phyloP scores from a whole-genome alignment of 92 coral and sea anemone genomes.

The Galaxea fascicularis region DNA sequence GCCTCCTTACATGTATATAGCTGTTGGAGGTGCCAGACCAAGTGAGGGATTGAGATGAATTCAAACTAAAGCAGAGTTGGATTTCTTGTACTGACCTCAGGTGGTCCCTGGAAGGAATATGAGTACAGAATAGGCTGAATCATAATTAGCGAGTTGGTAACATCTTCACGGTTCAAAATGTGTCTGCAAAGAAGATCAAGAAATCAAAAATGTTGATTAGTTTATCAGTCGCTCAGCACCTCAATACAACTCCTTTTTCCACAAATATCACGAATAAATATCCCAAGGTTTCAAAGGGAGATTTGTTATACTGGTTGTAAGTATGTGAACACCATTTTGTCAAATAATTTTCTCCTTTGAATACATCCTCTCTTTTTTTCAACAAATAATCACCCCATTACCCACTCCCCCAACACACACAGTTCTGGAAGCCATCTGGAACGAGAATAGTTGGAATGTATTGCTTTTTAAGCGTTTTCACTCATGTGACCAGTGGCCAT shows the following conservation, averaged over 20 bases:
- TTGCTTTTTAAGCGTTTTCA: too few species aligned
- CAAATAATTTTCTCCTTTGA: not conserved
- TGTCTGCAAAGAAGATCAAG: constrained; percentile 65
- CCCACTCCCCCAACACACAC: too few species aligned
- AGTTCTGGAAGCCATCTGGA: too few species aligned
- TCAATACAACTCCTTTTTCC: too few species aligned
- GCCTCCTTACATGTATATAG: not conserved
- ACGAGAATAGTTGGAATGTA: too few species aligned
- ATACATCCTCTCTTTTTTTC: not conserved
- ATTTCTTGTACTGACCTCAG: constrained; percentile 75
- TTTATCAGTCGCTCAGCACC: not conserved
- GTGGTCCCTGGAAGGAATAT: constrained; percentile 98
- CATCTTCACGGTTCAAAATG: constrained; percentile 95
- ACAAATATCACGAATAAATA: too few species aligned
- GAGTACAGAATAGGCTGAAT: constrained; percentile 97
- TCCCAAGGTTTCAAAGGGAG: too few species aligned
- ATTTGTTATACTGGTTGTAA: too few species aligned
- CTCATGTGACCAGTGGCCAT: too few species aligned
- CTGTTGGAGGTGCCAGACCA: not conserved
- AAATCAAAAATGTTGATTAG: not conserved
- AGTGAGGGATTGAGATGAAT: not conserved
- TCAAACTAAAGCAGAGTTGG: not conserved
- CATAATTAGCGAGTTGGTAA: constrained; percentile 94
- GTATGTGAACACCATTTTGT: too few species aligned
- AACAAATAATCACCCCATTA: too few species aligned